Evolutionary conservation across 2,888 invertebrate species (phyloP).

Genomic region (Conomelus anceps): DNA sequence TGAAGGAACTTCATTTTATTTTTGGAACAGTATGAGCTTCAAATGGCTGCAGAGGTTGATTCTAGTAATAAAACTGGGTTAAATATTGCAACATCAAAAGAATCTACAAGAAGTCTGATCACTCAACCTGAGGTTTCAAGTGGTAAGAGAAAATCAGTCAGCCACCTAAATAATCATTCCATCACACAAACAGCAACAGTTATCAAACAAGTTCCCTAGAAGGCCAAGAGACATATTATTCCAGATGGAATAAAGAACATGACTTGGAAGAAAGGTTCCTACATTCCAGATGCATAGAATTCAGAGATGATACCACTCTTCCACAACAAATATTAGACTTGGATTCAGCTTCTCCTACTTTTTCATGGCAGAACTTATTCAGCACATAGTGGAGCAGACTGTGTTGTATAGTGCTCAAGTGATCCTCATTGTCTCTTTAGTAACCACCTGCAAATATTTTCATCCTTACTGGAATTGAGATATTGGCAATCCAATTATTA

Average conservation of each 20-base stretch:
- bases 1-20: neutral
- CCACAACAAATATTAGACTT: neutral
- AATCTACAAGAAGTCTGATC: neutral
- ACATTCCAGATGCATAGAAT: neutral
- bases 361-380: no score
- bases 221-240: neutral
- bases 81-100: no score
- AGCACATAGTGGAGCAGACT: no score
- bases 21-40: neutral
- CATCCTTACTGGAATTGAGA: no score
- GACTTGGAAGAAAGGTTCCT: neutral
- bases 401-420: no score
- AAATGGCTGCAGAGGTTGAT: neutral
- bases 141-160: neutral
- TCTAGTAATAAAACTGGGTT: neutral
- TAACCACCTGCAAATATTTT: no score
- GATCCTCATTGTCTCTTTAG: no score
- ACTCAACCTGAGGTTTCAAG: neutral
- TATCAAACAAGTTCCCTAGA: neutral
- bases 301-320: neutral
- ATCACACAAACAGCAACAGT: neutral
- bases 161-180: neutral
- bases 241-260: neutral
- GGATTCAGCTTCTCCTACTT: neutral
- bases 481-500: no score